Conservation (phyloP, 2,888 invertebrate species). For the Protodeltote pygarga region DNA sequence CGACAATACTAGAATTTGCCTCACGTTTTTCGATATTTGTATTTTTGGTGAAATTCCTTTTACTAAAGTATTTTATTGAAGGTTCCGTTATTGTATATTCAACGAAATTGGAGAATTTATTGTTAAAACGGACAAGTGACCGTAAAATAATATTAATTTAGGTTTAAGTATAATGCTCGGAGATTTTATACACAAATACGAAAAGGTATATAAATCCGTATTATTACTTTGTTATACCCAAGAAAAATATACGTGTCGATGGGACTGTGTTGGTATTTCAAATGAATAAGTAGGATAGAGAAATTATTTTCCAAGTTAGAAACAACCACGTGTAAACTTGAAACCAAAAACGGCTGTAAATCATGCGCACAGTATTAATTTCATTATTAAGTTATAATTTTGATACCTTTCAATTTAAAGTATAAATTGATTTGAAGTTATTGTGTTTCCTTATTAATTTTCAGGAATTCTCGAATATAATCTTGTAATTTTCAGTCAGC, state of each 20-base stretch:
- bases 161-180: too few species aligned
- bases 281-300: background rate
- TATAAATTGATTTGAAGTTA: slow-evolving; percentile 10
- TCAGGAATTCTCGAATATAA: slow-evolving; percentile 1
- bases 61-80: slow-evolving; percentile 2
- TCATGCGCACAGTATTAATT: slow-evolving; percentile 11
- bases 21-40: too few species aligned
- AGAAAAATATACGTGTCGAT: slow-evolving; percentile 27
- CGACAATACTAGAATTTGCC: too few species aligned
- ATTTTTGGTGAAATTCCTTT: background rate
- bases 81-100: background rate
- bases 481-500: too few species aligned
- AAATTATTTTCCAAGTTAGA: slow-evolving; percentile 15
- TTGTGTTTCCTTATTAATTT: slow-evolving; percentile 16
- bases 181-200: slow-evolving; percentile 12
- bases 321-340: slow-evolving; percentile 1
- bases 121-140: slow-evolving; percentile 3
- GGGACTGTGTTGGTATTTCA: slow-evolving; percentile 23
- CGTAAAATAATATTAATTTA: slow-evolving; percentile 20
- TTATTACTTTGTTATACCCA: slow-evolving; percentile 29
- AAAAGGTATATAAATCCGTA: slow-evolving; percentile 39
- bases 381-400: slow-evolving; percentile 11
- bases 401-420: slow-evolving; percentile 6
- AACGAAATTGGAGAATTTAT: slow-evolving; percentile 2
- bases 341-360: slow-evolving; percentile 15